phyloP scores from a whole-genome alignment of 2,888 invertebrate species.

The Creontiades dilutus region DNA sequence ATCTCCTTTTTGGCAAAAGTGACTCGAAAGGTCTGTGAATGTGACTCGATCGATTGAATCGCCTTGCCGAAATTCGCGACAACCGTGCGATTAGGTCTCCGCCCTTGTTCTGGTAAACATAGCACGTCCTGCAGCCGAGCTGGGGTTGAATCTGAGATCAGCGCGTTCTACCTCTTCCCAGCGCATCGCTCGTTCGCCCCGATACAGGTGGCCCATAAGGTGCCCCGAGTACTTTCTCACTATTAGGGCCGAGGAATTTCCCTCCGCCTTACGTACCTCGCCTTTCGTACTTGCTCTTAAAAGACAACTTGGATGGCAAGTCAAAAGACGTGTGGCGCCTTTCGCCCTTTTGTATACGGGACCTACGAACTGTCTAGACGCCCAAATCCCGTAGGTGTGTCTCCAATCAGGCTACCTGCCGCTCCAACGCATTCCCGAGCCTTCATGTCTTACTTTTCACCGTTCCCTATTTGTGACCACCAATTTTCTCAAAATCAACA shows the following conservation, averaged over 20 bases:
- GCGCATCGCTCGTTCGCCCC: no score
- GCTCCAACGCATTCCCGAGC: neutral
- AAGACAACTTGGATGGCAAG: neutral
- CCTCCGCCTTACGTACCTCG: no score
- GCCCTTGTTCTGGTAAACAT: no score
- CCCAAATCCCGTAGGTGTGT: slow-evolving; percentile 19
- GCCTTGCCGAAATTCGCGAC: no score
- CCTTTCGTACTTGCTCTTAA: neutral
- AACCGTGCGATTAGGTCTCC: no score
- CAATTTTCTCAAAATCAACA: no score
- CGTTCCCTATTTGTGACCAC: neutral
- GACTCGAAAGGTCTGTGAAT: no score
- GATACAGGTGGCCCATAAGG: neutral
- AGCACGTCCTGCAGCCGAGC: no score
- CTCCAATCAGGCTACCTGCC: slow-evolving; percentile 44
- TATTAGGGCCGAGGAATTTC: neutral
- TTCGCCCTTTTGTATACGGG: neutral
- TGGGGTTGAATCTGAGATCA: no score
- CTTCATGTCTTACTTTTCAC: neutral
- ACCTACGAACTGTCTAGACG: slow-evolving; percentile 35
- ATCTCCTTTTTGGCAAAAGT: no score
- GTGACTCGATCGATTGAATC: no score
- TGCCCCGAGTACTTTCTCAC: neutral
- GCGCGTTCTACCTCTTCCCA: no score
- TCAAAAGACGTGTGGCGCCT: slow-evolving; percentile 26